Conservation (phyloP, 2,797 vertebrate genomes). For the Pachyuromys duprasi region DNA sequence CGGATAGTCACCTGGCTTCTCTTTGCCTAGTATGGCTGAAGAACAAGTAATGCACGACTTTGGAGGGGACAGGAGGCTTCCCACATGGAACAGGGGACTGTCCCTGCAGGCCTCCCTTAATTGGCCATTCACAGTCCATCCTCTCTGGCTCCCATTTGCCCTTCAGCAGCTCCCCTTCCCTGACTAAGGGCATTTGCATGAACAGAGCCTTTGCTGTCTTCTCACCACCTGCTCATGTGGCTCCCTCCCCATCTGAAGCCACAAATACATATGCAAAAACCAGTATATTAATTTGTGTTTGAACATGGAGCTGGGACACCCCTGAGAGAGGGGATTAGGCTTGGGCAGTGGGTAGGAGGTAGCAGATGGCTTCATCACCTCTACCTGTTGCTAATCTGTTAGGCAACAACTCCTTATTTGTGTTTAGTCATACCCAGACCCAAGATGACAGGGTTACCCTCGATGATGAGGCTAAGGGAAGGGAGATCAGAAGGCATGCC, state of each 20-base stretch:
- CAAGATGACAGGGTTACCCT: not conserved
- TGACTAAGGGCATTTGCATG: slow-evolving; percentile 53
- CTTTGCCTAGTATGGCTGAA: not conserved
- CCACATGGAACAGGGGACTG: fast-evolving
- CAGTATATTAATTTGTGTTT: slow-evolving; percentile 76
- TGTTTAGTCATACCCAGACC: slow-evolving; percentile 57
- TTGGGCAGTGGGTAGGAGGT: slow-evolving; percentile 3
- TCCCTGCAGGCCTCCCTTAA: not conserved
- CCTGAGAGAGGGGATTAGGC: slow-evolving; percentile 66
- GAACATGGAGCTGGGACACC: slow-evolving; percentile 52
- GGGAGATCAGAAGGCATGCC: not conserved
- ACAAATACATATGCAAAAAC: slow-evolving; percentile 78
- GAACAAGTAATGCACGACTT: not conserved
- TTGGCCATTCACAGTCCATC: not conserved
- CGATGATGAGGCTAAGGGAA: fast-evolving
- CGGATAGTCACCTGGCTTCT: not conserved
- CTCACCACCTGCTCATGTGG: slow-evolving; percentile 73
- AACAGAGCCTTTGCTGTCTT: not conserved
- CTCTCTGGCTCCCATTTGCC: slow-evolving; percentile 23
- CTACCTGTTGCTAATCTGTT: slow-evolving; percentile 80
- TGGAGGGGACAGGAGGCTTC: not conserved
- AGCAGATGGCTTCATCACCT: slow-evolving; percentile 76
- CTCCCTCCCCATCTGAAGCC: slow-evolving; percentile 74
- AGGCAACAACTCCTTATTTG: slow-evolving; percentile 42
- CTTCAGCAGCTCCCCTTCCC: slow-evolving; percentile 55